A percentile compares a stretch with the other conserved stretches of the same genome.
These are phyloP conservation scores for Chitala chitala DNA, from an alignment of 2,113 vertebrate species.

Conservation along the genomic window DNA sequence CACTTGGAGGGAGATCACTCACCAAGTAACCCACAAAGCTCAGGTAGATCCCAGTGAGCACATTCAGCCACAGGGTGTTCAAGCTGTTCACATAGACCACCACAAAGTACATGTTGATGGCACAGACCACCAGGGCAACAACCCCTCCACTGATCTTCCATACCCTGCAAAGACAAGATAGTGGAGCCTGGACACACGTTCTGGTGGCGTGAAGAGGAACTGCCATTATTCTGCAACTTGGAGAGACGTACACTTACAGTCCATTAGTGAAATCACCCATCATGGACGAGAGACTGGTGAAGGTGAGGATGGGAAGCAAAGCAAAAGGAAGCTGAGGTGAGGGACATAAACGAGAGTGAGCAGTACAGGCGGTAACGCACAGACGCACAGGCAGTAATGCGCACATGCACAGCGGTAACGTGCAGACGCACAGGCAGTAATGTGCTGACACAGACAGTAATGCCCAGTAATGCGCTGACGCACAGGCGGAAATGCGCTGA, in stretches of 20 bases:
- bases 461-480: too few relatives aligned
- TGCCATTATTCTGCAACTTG: not conserved
- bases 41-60: slow-evolving; percentile 77
- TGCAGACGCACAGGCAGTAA: too few relatives aligned
- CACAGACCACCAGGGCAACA: slow-evolving; percentile 75
- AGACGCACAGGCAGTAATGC: too few relatives aligned
- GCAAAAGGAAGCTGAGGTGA: slow-evolving; percentile 85
- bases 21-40: slow-evolving; percentile 87
- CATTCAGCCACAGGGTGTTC: slow-evolving; percentile 67
- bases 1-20: slow-evolving; percentile 51
- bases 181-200: not conserved
- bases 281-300: slow-evolving; percentile 81
- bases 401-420: too few relatives aligned
- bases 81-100: slow-evolving; percentile 76
- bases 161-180: slow-evolving; percentile 53
- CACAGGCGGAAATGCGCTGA: too few relatives aligned
- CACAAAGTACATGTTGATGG: slow-evolving; percentile 94
- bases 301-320: slow-evolving; percentile 88
- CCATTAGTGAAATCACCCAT: slow-evolving; percentile 90
- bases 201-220: not conserved
- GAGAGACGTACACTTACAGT: slow-evolving; percentile 69
- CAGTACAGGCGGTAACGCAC: not conserved
- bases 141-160: slow-evolving; percentile 80
- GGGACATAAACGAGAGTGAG: not conserved
- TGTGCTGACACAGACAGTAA: too few relatives aligned